Conservation (phyloP, 2,888 invertebrate genomes). For the Morinoia aosen region DNA sequence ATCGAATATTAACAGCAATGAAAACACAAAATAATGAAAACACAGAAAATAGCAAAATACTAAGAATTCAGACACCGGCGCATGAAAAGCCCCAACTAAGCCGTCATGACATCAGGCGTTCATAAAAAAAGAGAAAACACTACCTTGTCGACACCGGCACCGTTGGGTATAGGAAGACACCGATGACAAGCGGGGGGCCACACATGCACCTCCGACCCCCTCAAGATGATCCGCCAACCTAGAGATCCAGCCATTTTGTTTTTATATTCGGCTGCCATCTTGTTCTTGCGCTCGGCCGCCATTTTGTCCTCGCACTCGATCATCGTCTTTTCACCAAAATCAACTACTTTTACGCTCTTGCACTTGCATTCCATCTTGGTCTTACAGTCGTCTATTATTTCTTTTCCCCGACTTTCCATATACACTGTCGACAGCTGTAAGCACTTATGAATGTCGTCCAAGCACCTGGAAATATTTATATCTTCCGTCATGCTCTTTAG, state of each 20-base stretch:
- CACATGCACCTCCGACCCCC: background rate
- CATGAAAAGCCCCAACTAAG: background rate
- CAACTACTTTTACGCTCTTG: background rate
- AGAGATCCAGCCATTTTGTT: background rate
- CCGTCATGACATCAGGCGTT: too few relatives aligned
- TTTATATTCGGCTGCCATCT: background rate
- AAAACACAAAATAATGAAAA: background rate
- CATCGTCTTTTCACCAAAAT: background rate
- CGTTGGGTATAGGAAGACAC: background rate
- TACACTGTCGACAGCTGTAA: background rate
- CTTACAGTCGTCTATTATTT: background rate
- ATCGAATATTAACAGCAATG: background rate
- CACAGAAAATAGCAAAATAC: background rate
- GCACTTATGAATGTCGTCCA: background rate
- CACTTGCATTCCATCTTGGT: background rate
- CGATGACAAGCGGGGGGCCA: background rate
- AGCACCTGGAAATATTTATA: background rate
- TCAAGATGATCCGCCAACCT: slow-evolving; percentile 23
- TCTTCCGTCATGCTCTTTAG: background rate
- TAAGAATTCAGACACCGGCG: background rate
- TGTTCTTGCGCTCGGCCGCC: background rate
- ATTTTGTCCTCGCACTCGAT: background rate
- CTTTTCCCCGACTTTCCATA: background rate
- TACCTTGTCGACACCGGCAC: background rate
- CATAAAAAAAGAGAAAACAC: background rate